phyloP scores from a whole-genome alignment of 2,888 invertebrate species.

The Philopedon plagiatum region DNA sequence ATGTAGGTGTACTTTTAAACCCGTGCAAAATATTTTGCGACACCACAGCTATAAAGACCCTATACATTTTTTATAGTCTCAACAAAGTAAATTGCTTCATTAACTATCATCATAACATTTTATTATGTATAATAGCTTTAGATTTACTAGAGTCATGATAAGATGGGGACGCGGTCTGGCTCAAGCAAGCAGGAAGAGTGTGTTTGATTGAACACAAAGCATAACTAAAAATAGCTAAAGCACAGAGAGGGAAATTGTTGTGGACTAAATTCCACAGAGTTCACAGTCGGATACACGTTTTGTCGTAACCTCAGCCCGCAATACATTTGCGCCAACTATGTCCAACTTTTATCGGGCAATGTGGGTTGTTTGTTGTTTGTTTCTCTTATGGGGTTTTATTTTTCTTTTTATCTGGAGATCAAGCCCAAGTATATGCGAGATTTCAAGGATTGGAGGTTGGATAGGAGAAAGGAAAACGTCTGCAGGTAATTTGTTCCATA shows the following conservation, averaged over 20 bases:
- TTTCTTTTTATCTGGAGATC: too few relatives aligned
- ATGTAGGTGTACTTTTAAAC: background rate
- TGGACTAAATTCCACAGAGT: background rate
- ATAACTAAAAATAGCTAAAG: background rate
- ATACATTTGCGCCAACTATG: too few relatives aligned
- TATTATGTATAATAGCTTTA: slow-evolving; percentile 2
- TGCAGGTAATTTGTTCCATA: too few relatives aligned
- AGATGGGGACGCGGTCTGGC: background rate
- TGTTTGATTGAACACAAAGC: background rate
- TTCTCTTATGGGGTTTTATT: too few relatives aligned
- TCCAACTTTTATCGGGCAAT: too few relatives aligned
- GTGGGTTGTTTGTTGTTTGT: too few relatives aligned
- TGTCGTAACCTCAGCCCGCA: too few relatives aligned
- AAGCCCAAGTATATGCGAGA: too few relatives aligned
- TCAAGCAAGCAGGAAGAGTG: slow-evolving; percentile 1
- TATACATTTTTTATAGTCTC: background rate
- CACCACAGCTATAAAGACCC: background rate
- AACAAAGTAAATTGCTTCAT: slow-evolving; percentile 5
- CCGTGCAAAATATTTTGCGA: slow-evolving; percentile 1
- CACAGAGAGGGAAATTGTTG: background rate
- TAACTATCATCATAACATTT: slow-evolving; percentile 9
- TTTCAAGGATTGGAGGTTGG: too few relatives aligned
- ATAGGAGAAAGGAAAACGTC: too few relatives aligned
- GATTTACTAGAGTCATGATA: slow-evolving; percentile 3
- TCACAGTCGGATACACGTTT: background rate